Evolutionary conservation across 2,797 vertebrate genomes (phyloP), one percentile per base, ranked within the genome.

Genomic region (Chlorospingus semifuscus): DNA sequence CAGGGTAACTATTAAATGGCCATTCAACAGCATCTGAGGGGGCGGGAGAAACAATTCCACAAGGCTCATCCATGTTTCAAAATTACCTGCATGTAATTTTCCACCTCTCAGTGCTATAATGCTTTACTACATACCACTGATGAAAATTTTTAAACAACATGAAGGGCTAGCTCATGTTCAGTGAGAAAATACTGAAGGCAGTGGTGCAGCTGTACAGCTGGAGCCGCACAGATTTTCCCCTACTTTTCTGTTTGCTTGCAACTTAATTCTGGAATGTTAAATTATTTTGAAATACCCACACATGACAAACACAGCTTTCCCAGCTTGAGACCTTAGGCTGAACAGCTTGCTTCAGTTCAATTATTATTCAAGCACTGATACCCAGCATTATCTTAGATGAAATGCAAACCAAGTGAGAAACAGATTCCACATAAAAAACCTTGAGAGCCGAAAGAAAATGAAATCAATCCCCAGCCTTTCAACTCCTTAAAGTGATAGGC

Each of bases 401-500:
- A 97, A 96, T 93, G 87, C 89, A 96, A 94, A 95, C 46, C 75
- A 93, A 94, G 86, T 85, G 94, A 94, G 96, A 97, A 96, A 91
- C 71, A 90, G 82, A 87, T 93, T 94, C 87, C 34, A 75, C 76
- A 88, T 59, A 63, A 89, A 92, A 87, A 88, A 57, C 57, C 71
- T 83, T 74, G 20, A 11, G 81, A 92, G 68, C 83, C 81, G 84
- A 96, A 93, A 97, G 94, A 96, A 96, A 97, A 97, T 96, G 56
- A 96, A 97, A 97, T 94, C 77, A 84, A 70, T 94, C 37, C 65
- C 86, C 78, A 94, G 76, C 81, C 76, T 92, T 96, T 94, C 95
- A 97, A 91, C 83, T 88, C 66, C 88, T 96, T 95, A 94, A 97
- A 96, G 90, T 90, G 89, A 96, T 92, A 96, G 88, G 92, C 90